These are phyloP conservation scores for Lanius ludovicianus DNA, from an alignment of 2,113 vertebrate genomes.

Conservation along the genomic window DNA sequence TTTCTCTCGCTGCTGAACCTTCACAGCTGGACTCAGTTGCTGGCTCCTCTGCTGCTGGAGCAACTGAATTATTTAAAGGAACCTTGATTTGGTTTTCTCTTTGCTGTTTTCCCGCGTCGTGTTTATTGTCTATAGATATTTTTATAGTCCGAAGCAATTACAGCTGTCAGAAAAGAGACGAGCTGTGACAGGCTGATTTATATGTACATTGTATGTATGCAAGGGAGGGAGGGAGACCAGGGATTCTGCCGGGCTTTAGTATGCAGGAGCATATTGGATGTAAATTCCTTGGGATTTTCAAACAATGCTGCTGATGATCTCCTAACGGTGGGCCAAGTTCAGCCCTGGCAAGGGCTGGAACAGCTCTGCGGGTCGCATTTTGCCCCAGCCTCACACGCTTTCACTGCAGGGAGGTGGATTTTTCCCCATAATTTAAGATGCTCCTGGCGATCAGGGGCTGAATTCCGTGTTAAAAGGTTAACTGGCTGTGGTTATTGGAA, in stretches of 20 bases:
- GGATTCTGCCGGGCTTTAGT: constrained; percentile 40
- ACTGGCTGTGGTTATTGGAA: not conserved
- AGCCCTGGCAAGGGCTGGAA: not conserved
- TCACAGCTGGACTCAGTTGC: constrained; percentile 36
- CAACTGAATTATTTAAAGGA: constrained; percentile 62
- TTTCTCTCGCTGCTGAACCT: constrained; percentile 22
- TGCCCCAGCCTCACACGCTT: accelerated
- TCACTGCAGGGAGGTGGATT: not conserved
- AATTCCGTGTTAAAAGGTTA: not conserved
- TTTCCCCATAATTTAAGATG: not conserved
- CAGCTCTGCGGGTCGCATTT: not conserved
- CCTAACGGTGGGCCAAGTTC: not conserved
- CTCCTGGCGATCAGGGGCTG: not conserved
- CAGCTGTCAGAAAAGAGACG: constrained; percentile 74
- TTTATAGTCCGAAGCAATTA: constrained; percentile 82
- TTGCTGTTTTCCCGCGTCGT: constrained; percentile 16
- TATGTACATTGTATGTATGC: constrained; percentile 66
- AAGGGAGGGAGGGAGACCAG: constrained; percentile 21
- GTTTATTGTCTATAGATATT: constrained; percentile 81
- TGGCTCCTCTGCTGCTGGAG: constrained; percentile 31
- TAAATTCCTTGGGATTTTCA: constrained; percentile 11
- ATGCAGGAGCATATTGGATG: not conserved
- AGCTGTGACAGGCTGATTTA: constrained; percentile 80
- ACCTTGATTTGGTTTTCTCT: constrained; percentile 65
- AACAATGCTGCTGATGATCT: not conserved